These are phyloP conservation scores for Acanthococcus lagerstroemiae DNA, from an alignment of 2,888 invertebrate genomes.

Conservation along the genomic window DNA sequence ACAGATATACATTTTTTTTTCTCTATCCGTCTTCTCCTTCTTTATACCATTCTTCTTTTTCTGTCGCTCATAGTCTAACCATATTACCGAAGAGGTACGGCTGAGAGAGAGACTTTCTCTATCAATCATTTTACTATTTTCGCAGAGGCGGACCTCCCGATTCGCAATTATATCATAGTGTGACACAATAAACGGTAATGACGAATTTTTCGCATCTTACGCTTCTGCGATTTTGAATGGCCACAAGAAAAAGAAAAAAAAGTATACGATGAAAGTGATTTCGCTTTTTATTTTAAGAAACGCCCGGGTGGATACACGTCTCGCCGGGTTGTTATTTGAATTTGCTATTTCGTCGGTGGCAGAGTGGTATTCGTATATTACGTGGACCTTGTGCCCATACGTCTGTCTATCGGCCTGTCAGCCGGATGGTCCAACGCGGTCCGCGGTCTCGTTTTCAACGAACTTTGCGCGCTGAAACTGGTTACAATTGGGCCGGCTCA, in stretches of 20 bases:
- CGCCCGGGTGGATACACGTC: background rate
- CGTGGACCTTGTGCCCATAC: no score
- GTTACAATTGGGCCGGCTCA: no score
- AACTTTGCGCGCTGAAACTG: no score
- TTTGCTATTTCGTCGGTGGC: background rate
- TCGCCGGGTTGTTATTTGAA: background rate
- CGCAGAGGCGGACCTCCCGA: conserved; percentile 8
- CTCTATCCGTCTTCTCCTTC: background rate
- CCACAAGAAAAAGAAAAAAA: background rate
- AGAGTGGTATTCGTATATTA: no score
- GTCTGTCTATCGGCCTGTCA: no score
- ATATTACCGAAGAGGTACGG: conserved; percentile 26
- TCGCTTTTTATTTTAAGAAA: conserved; percentile 11
- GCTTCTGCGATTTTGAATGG: background rate
- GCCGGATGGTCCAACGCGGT: no score
- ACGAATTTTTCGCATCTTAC: conserved; percentile 6
- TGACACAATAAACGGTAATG: conserved; percentile 28
- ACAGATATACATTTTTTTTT: background rate
- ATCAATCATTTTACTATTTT: conserved; percentile 24
- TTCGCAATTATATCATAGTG: conserved; percentile 29
- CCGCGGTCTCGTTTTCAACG: no score
- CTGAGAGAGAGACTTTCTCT: conserved; percentile 27
- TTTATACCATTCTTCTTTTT: conserved; percentile 1
- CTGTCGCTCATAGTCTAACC: conserved; percentile 8
- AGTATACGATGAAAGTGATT: conserved; percentile 20